Conservation (phyloP, 2,888 invertebrate genomes). For the Caenorhabditis becei region DNA sequence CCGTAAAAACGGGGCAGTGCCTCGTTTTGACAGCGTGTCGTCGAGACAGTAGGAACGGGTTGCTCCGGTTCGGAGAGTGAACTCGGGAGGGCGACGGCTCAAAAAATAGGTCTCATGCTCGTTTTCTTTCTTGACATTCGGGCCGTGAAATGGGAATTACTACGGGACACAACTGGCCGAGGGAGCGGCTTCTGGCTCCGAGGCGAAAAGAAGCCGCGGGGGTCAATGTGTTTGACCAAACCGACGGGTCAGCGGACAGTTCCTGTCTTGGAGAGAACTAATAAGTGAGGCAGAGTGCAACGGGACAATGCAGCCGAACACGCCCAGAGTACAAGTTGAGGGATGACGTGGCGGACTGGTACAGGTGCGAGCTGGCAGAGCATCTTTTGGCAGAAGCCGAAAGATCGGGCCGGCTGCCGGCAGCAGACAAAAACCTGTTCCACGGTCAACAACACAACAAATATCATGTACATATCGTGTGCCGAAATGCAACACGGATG, state of each 20-base stretch:
- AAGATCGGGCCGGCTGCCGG: constrained; percentile 16
- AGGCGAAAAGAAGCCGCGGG: constrained; percentile 1
- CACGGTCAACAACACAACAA: constrained; percentile 54
- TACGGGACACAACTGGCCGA: constrained; percentile 14
- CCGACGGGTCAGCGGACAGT: not conserved
- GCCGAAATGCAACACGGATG: constrained; percentile 36
- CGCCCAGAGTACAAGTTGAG: not conserved
- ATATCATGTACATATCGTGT: constrained; percentile 50
- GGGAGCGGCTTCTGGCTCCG: constrained; percentile 21
- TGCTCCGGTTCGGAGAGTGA: constrained; percentile 33
- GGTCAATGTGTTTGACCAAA: constrained; percentile 18
- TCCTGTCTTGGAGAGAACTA: not conserved
- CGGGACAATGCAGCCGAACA: not conserved
- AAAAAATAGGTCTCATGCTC: constrained; percentile 43
- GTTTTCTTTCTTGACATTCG: not conserved
- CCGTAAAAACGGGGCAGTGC: not conserved
- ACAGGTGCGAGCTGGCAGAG: constrained; percentile 13
- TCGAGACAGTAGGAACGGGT: constrained; percentile 10
- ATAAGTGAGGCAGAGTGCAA: not conserved
- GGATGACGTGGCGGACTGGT: constrained; percentile 30
- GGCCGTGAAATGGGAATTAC: too few relatives aligned
- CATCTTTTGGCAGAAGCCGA: constrained; percentile 45
- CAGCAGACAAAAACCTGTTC: constrained; percentile 40
- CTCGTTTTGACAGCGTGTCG: constrained; percentile 29
- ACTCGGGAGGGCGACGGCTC: constrained; percentile 19